Evolutionary conservation across 2,113 vertebrate species (phyloP).

Genomic region (Nansenia antarctica): DNA sequence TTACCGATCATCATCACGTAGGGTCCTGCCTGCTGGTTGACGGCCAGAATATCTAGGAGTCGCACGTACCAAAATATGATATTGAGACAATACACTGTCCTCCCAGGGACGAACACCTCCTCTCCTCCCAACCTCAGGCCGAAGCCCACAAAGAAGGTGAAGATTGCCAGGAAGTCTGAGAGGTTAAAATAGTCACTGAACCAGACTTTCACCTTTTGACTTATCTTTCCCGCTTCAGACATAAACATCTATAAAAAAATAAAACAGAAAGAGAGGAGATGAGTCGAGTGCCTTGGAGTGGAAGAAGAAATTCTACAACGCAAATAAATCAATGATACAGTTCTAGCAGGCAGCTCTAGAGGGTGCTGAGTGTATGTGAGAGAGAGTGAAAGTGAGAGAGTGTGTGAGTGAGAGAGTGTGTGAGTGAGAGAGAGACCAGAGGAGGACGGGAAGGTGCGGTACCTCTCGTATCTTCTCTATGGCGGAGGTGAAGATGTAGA

Average conservation of each 20-base stretch:
- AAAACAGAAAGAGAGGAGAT: slow-evolving; percentile 16
- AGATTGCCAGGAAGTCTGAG: slow-evolving; percentile 92
- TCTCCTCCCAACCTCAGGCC: slow-evolving; percentile 86
- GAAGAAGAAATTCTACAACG: neutral
- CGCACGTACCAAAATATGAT: slow-evolving; percentile 99
- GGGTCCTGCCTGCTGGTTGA: slow-evolving; percentile 98
- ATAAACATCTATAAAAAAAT: slow-evolving; percentile 87
- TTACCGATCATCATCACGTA: slow-evolving; percentile 99
- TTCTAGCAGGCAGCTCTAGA: too few relatives aligned
- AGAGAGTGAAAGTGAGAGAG: too few relatives aligned
- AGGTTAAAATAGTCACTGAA: slow-evolving; percentile 97
- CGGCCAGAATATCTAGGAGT: slow-evolving; percentile 94
- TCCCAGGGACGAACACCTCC: slow-evolving; percentile 80
- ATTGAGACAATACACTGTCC: slow-evolving; percentile 95
- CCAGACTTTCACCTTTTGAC: slow-evolving; percentile 98
- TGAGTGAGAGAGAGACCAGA: too few relatives aligned
- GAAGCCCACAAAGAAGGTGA: slow-evolving; percentile 94
- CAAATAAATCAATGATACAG: neutral
- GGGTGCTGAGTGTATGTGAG: neutral
- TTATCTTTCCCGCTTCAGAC: slow-evolving; percentile 97
- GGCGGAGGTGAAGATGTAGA: slow-evolving; percentile 95
- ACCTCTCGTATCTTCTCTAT: slow-evolving; percentile 98
- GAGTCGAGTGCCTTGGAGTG: neutral
- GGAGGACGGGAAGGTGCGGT: slow-evolving; percentile 13
- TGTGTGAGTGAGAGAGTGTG: too few relatives aligned